A percentile compares a stretch with the other conserved stretches of the same genome.
Evolutionary conservation across 2,797 vertebrate species (phyloP).

Genomic region (Lutjanus argentimaculatus): DNA sequence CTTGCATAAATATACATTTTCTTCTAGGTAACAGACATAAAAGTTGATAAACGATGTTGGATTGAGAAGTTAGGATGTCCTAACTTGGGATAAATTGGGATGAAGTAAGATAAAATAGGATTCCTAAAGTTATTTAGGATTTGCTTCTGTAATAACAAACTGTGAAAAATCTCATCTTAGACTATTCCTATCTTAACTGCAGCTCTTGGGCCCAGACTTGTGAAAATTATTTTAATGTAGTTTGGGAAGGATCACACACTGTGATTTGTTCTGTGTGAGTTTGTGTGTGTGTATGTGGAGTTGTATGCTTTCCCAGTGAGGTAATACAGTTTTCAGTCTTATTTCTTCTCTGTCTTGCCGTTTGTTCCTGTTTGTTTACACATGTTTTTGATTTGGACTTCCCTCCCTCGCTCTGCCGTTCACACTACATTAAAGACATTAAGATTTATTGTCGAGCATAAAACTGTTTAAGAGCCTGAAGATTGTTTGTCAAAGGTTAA

Average conservation of each 20-base stretch:
- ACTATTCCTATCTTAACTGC: no score
- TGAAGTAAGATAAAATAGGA: no score
- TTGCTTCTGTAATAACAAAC: no score
- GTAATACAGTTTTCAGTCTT: slow-evolving; percentile 14
- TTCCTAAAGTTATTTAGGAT: no score
- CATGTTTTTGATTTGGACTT: slow-evolving; percentile 63
- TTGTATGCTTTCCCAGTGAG: slow-evolving; percentile 38
- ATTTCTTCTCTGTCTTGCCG: neutral
- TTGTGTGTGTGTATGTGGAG: neutral
- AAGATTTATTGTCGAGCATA: slow-evolving; percentile 44
- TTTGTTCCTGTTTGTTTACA: slow-evolving; percentile 52
- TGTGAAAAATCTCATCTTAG: no score
- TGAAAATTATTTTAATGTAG: slow-evolving; percentile 21
- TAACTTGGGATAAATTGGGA: no score
- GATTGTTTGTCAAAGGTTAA: slow-evolving; percentile 56
- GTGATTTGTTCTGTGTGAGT: neutral
- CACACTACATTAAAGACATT: slow-evolving; percentile 42
- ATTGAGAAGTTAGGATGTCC: no score
- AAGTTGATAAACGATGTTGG: no score
- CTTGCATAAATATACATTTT: no score
- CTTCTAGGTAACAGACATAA: no score
- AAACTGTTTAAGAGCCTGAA: slow-evolving; percentile 36
- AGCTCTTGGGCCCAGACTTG: neutral
- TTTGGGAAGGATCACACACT: slow-evolving; percentile 10
- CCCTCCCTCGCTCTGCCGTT: slow-evolving; percentile 26